Evolutionary conservation across 2,797 vertebrate species (phyloP).

Genomic region (Eidolon dupreanum): DNA sequence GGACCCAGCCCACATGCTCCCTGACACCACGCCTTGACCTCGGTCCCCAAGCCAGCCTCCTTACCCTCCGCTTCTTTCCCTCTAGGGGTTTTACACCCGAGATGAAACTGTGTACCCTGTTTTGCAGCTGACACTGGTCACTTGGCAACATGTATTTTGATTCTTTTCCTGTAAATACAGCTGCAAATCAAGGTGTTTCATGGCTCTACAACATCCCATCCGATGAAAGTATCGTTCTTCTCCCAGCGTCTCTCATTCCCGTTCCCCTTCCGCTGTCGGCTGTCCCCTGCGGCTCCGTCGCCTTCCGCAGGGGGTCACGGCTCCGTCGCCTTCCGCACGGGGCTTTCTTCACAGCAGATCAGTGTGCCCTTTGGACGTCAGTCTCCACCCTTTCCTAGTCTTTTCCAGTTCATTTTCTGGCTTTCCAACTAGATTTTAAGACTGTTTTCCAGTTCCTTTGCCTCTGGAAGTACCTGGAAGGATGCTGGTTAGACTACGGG

Average conservation of each 20-base stretch:
- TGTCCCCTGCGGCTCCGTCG: not conserved
- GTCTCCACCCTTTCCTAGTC: not conserved
- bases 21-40: not conserved
- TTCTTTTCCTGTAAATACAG: not conserved
- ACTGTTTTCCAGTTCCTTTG: not conserved
- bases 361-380: too few relatives aligned
- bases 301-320: fast-evolving
- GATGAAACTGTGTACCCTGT: fast-evolving
- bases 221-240: fast-evolving
- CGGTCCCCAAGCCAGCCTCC: not conserved
- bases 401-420: not conserved
- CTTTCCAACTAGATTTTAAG: not conserved
- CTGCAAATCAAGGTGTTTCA: fast-evolving
- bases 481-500: not conserved
- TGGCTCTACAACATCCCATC: fast-evolving
- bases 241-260: fast-evolving
- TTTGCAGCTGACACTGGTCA: not conserved
- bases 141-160: not conserved
- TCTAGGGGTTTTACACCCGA: not conserved
- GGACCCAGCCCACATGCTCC: not conserved
- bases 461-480: not conserved
- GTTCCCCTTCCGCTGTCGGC: not conserved
- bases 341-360: not conserved
- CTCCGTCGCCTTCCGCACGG: fast-evolving
- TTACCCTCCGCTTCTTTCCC: not conserved